A percentile compares a stretch with the other conserved stretches of the same genome.
These are phyloP conservation scores for Luperina nickerlii DNA, from an alignment of 2,888 invertebrate species.

Conservation along the genomic window DNA sequence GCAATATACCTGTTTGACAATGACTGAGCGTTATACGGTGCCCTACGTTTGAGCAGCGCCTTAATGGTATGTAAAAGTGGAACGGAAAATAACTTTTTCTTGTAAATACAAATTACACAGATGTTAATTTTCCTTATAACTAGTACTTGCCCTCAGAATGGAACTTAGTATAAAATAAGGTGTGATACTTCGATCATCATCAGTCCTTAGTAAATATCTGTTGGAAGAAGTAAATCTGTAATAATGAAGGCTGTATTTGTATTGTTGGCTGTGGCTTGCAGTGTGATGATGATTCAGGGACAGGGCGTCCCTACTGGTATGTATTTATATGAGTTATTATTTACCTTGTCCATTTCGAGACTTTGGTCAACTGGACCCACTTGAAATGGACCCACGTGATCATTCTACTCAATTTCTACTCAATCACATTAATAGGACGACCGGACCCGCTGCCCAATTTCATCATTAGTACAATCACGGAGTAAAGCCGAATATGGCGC, in stretches of 20 bases:
- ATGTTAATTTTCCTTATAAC: conserved; percentile 38
- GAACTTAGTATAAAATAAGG: conserved; percentile 44
- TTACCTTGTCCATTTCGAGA: too few species aligned
- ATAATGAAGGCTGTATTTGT: conserved; percentile 70
- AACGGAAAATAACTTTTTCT: conserved; percentile 25
- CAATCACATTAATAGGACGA: too few species aligned
- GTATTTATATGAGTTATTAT: conserved; percentile 32
- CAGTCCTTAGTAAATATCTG: conserved; percentile 1
- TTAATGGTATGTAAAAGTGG: not conserved
- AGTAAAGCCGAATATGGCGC: too few species aligned
- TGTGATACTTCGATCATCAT: not conserved
- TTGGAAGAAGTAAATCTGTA: conserved; percentile 3
- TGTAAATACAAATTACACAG: not conserved
- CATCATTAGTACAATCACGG: too few species aligned
- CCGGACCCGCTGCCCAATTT: too few species aligned
- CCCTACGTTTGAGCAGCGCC: not conserved
- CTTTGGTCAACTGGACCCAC: too few species aligned
- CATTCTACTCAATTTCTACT: too few species aligned
- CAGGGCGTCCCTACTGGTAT: conserved; percentile 74
- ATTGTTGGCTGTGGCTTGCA: conserved; percentile 54
- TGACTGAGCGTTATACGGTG: not conserved
- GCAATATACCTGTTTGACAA: not conserved
- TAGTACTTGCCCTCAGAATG: conserved; percentile 38
- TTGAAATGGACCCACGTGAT: too few species aligned
- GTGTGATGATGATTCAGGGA: conserved; percentile 56